Evolutionary conservation across 2,888 invertebrate species (phyloP).

Genomic region (Digitonthophagus gazella): DNA sequence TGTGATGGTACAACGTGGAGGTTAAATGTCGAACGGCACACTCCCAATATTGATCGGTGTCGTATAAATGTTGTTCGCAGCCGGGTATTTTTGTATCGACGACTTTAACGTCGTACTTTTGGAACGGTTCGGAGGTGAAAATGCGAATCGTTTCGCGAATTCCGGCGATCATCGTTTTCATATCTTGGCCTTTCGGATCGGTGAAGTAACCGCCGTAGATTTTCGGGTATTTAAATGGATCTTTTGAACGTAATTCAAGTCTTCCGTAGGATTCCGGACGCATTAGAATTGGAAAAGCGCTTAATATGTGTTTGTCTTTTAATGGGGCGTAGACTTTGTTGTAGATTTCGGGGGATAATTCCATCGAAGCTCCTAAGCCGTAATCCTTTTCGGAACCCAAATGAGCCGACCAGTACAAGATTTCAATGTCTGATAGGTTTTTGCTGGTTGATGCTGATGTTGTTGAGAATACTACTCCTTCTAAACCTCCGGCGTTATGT

Average conservation of each 20-base stretch:
- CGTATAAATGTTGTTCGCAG: constrained; percentile 46
- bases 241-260: constrained; percentile 63
- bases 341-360: constrained; percentile 58
- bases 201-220: constrained; percentile 76
- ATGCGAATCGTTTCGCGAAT: constrained; percentile 60
- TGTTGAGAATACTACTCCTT: not conserved
- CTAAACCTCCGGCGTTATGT: constrained; percentile 4
- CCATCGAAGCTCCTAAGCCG: constrained; percentile 50
- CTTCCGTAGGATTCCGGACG: constrained; percentile 69
- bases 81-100: constrained; percentile 55
- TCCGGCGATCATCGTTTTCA: constrained; percentile 58
- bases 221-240: constrained; percentile 69
- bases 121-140: constrained; percentile 58
- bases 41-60: constrained; percentile 55
- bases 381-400: constrained; percentile 40
- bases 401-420: constrained; percentile 61
- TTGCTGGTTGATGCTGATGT: constrained; percentile 38
- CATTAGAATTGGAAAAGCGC: constrained; percentile 65
- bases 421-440: constrained; percentile 63
- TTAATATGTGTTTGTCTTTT: constrained; percentile 51
- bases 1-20: constrained; percentile 55
- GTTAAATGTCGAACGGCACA: constrained; percentile 53
- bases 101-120: constrained; percentile 55
- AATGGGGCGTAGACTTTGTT: constrained; percentile 57
- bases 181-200: constrained; percentile 55